Percentiles rank a stretch among this genome's conserved stretches.
Conservation (phyloP, 2,797 vertebrate species). For the Oryzias sinensis region DNA sequence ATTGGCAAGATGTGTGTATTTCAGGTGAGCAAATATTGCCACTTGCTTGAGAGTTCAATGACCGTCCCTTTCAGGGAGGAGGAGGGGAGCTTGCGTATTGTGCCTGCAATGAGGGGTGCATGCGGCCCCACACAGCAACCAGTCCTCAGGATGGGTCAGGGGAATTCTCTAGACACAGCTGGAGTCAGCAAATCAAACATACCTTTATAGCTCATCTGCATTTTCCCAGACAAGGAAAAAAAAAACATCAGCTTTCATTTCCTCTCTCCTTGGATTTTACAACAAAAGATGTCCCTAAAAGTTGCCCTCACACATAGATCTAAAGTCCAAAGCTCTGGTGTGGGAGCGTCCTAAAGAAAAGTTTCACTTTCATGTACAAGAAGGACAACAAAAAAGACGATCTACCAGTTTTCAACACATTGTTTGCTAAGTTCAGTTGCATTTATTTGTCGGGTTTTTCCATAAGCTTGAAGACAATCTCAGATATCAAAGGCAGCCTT, state of each 20-base stretch:
- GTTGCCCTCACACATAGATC: constrained; percentile 44
- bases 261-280: constrained; percentile 35
- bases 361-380: constrained; percentile 17
- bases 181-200: constrained; percentile 77
- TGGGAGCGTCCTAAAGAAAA: background rate
- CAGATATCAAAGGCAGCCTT: too few relatives aligned
- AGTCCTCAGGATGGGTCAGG: constrained; percentile 50
- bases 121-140: constrained; percentile 68
- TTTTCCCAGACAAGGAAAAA: constrained; percentile 64
- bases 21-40: constrained; percentile 96
- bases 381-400: background rate
- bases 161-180: constrained; percentile 79
- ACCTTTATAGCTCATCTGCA: constrained; percentile 68
- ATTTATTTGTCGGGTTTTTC: background rate
- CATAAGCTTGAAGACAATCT: too few relatives aligned
- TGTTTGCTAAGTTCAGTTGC: background rate
- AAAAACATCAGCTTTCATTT: constrained; percentile 41
- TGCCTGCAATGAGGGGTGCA: constrained; percentile 72
- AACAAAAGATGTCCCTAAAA: constrained; percentile 40
- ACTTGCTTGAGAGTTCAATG: constrained; percentile 84
- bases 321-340: background rate
- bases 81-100: constrained; percentile 84
- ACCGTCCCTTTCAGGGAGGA: constrained; percentile 74
- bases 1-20: constrained; percentile 77
- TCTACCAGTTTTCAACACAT: background rate